Percentiles rank a stretch among this genome's conserved stretches.
Evolutionary conservation across 2,888 invertebrate species (phyloP).

Genomic region (Pammene aurita): DNA sequence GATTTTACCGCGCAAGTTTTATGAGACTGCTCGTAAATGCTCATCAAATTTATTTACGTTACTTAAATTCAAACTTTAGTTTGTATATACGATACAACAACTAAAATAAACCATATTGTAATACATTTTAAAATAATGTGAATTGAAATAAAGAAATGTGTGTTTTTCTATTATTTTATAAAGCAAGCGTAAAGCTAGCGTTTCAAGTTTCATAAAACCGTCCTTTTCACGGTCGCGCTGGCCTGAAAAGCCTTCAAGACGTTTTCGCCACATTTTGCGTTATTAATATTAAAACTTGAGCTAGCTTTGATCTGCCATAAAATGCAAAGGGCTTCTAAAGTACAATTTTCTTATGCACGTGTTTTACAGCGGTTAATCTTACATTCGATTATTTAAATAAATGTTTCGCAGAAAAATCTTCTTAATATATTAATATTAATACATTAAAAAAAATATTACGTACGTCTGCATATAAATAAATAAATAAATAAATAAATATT

Average conservation of each 20-base stretch:
- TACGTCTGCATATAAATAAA: no score
- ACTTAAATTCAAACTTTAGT: no score
- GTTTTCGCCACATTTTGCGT: slow-evolving; percentile 40
- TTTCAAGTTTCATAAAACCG: slow-evolving; percentile 44
- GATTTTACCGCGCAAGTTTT: no score
- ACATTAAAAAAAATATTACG: no score
- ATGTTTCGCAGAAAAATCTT: neutral
- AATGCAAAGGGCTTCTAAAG: slow-evolving; percentile 19
- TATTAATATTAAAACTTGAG: slow-evolving; percentile 40
- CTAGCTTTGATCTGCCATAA: slow-evolving; percentile 23
- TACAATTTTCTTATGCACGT: slow-evolving; percentile 12
- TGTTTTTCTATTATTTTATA: neutral
- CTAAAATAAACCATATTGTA: no score
- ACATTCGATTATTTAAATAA: no score
- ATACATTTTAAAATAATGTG: neutral
- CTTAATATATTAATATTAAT: no score
- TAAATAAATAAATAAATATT: no score
- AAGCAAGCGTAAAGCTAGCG: slow-evolving; percentile 12
- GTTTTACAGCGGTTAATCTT: neutral
- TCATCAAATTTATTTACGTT: no score
- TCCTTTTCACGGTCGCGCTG: slow-evolving; percentile 42
- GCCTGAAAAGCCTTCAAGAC: slow-evolving; percentile 44
- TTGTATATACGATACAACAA: no score
- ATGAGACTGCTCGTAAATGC: no score
- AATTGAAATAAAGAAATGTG: neutral